Percentiles rank a stretch among this genome's conserved stretches.
Evolutionary conservation across 2,113 vertebrate genomes (phyloP).

Genomic region (Benitochromis conjunctus): DNA sequence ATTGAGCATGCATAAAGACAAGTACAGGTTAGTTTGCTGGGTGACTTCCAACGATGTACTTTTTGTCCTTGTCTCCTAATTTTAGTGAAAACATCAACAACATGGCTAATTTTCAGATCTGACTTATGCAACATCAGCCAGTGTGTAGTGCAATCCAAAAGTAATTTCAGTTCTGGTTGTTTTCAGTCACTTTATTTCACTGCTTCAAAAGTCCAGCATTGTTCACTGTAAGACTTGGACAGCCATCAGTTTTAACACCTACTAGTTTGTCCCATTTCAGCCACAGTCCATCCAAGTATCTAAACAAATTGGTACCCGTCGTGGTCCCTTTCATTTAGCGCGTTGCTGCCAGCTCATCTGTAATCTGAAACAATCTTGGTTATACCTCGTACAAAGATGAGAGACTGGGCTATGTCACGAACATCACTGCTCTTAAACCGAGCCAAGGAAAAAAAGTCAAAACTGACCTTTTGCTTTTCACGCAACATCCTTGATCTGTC

Average conservation of each 20-base stretch:
- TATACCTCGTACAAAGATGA: fast-evolving
- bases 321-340: fast-evolving
- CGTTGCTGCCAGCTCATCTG: not conserved
- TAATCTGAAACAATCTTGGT: not conserved
- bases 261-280: not conserved
- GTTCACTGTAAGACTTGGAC: fast-evolving
- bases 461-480: not conserved
- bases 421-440: not conserved
- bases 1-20: too few species aligned
- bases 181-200: not conserved
- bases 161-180: not conserved
- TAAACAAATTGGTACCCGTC: fast-evolving
- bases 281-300: not conserved
- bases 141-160: fast-evolving
- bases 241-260: not conserved
- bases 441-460: too few species aligned
- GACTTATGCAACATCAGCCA: not conserved
- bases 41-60: not conserved
- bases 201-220: not conserved
- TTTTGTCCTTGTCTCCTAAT: not conserved
- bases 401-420: not conserved
- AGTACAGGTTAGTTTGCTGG: fast-evolving
- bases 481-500: fast-evolving
- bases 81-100: not conserved
- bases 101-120: not conserved